Evolutionary conservation across 1,140 invertebrate genomes (phyloP).

Genomic region (Bombus waltoni): DNA sequence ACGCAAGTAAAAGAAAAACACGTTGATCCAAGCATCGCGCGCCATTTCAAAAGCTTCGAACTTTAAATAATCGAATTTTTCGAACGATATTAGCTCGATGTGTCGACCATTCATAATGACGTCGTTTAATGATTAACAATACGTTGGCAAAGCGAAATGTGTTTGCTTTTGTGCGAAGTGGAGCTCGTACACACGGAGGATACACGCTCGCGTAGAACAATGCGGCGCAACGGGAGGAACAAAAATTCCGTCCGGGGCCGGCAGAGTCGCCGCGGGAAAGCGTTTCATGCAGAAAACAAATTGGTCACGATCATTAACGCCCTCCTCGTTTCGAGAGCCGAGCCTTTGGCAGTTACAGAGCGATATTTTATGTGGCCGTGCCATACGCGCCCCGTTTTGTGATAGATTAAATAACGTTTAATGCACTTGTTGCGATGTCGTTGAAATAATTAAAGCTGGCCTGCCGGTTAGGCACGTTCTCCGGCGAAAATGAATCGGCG

Average conservation of each 20-base stretch:
- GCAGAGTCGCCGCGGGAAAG: conserved; percentile 56
- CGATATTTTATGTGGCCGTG: conserved; percentile 50
- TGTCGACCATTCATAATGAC: not conserved
- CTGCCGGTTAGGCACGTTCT: conserved; percentile 28
- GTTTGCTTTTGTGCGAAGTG: conserved; percentile 21
- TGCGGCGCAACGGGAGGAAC: conserved; percentile 22
- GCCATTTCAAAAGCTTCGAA: not conserved
- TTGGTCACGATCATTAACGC: conserved; percentile 68
- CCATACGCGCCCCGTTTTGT: conserved; percentile 20
- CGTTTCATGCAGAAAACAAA: conserved; percentile 64
- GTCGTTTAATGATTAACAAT: not conserved
- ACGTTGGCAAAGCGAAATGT: not conserved
- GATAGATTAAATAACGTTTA: conserved; percentile 56
- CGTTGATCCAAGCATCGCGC: too few species aligned
- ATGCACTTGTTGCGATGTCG: conserved; percentile 54
- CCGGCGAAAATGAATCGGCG: conserved; percentile 1
- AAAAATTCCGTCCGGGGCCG: conserved; percentile 49
- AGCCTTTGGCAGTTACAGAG: conserved; percentile 52
- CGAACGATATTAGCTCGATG: not conserved
- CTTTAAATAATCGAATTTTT: not conserved
- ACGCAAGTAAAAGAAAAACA: too few species aligned
- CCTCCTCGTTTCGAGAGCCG: conserved; percentile 42
- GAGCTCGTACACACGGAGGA: not conserved
- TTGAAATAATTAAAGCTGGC: conserved; percentile 46
- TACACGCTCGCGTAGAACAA: conserved; percentile 27